phyloP scores from a whole-genome alignment of 2,113 vertebrate genomes.

The Nestor notabilis region DNA sequence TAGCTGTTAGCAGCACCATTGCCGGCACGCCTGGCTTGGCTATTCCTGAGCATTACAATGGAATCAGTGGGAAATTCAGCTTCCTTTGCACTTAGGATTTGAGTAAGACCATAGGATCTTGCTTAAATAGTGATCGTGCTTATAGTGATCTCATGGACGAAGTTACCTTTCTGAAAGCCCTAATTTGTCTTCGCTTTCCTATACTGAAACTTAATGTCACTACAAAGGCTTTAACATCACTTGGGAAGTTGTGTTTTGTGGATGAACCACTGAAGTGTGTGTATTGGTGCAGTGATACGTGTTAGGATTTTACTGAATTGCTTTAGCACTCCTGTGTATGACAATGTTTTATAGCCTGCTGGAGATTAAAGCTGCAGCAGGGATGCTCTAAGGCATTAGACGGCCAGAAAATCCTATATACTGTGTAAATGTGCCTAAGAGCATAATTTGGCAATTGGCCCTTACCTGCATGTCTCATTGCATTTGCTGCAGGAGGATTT shows the following conservation, averaged over 20 bases:
- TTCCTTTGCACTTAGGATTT: background rate
- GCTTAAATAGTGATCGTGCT: background rate
- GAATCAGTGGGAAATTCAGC: background rate
- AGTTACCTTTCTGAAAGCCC: background rate
- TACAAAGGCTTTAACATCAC: background rate
- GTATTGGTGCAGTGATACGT: background rate
- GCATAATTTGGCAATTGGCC: background rate
- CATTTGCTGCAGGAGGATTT: background rate
- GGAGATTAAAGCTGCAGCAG: background rate
- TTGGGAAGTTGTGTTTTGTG: background rate
- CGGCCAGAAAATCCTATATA: background rate
- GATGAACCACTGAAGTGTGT: background rate
- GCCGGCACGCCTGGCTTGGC: background rate
- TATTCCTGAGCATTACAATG: background rate
- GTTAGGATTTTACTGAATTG: background rate
- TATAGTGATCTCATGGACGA: too few species aligned
- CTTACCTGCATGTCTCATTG: fast-evolving
- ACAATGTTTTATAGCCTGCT: background rate
- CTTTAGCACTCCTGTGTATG: background rate
- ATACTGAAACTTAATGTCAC: background rate
- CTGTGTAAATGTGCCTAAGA: background rate
- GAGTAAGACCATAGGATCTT: background rate
- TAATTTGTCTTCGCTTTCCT: background rate
- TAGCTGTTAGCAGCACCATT: background rate
- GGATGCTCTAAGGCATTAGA: background rate